These are phyloP conservation scores for Hozukius guyotensis DNA, from an alignment of 2,797 vertebrate species.

Conservation along the genomic window DNA sequence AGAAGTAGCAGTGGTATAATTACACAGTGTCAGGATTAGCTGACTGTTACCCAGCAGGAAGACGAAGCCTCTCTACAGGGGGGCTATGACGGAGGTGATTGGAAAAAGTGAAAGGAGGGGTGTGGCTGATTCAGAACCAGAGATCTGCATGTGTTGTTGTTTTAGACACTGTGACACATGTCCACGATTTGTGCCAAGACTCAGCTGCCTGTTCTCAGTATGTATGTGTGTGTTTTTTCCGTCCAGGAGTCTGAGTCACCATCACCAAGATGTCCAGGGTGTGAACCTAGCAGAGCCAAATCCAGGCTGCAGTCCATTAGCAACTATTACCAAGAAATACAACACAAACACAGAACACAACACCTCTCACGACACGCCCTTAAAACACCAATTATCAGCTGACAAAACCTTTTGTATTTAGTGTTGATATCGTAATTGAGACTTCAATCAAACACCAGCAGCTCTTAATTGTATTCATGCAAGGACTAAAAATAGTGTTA, in stretches of 20 bases:
- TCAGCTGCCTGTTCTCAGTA: background rate
- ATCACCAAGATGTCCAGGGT: constrained; percentile 36
- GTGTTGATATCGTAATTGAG: background rate
- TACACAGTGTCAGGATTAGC: background rate
- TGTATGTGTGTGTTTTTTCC: background rate
- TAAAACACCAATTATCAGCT: constrained; percentile 14
- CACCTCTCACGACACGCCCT: background rate
- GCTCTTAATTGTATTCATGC: background rate
- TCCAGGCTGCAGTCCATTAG: constrained; percentile 31
- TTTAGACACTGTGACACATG: constrained; percentile 34
- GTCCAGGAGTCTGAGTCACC: constrained; percentile 44
- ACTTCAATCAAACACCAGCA: constrained; percentile 19
- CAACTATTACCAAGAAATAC: constrained; percentile 24
- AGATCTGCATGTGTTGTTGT: constrained; percentile 18
- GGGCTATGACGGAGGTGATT: background rate
- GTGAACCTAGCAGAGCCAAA: constrained; percentile 18
- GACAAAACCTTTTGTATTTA: constrained; percentile 11
- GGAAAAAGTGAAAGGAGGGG: background rate
- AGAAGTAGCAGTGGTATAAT: background rate
- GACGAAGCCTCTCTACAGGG: background rate
- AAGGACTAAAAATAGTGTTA: constrained; percentile 3
- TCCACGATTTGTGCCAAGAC: constrained; percentile 22
- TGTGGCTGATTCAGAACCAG: background rate
- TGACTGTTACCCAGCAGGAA: background rate
- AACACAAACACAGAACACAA: constrained; percentile 28